A percentile compares a stretch with the other conserved stretches of the same genome.
These are phyloP conservation scores for Macaria notata DNA, from an alignment of 2,888 invertebrate species.

Conservation along the genomic window DNA sequence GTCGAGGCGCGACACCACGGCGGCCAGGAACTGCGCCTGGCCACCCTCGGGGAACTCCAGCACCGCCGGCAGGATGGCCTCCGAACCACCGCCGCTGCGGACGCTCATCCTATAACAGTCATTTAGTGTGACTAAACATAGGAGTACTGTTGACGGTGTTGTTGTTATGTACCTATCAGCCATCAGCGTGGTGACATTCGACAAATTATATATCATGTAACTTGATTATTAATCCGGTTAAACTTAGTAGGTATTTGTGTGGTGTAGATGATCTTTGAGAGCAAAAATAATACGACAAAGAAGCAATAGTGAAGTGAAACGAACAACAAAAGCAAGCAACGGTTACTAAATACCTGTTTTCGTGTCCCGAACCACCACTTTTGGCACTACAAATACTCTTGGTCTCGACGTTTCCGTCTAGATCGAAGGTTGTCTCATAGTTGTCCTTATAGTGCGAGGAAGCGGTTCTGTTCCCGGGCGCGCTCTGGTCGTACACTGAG, in stretches of 20 bases:
- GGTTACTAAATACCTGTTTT: slow-evolving; percentile 85
- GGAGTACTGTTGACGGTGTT: too few relatives aligned
- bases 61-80: slow-evolving; percentile 96
- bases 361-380: slow-evolving; percentile 89
- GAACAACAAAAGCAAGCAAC: slow-evolving; percentile 1
- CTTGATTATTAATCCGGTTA: too few relatives aligned
- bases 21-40: slow-evolving; percentile 95
- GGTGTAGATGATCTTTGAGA: too few relatives aligned
- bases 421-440: slow-evolving; percentile 93
- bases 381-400: slow-evolving; percentile 93
- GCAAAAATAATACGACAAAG: too few relatives aligned
- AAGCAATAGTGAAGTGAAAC: too few relatives aligned
- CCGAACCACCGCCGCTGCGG: slow-evolving; percentile 84
- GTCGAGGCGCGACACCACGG: slow-evolving; percentile 93
- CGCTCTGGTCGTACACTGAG: slow-evolving; percentile 58
- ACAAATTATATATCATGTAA: too few relatives aligned
- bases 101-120: slow-evolving; percentile 49
- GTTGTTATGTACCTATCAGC: too few relatives aligned
- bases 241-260: too few relatives aligned
- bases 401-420: slow-evolving; percentile 96
- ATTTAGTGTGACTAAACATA: too few relatives aligned
- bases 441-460: slow-evolving; percentile 85
- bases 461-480: slow-evolving; percentile 47
- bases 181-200: too few relatives aligned
- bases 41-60: slow-evolving; percentile 97